Base-by-base conservation (phyloP, 2,888 invertebrate genomes). In the Drosophila percnosoma region DNA sequence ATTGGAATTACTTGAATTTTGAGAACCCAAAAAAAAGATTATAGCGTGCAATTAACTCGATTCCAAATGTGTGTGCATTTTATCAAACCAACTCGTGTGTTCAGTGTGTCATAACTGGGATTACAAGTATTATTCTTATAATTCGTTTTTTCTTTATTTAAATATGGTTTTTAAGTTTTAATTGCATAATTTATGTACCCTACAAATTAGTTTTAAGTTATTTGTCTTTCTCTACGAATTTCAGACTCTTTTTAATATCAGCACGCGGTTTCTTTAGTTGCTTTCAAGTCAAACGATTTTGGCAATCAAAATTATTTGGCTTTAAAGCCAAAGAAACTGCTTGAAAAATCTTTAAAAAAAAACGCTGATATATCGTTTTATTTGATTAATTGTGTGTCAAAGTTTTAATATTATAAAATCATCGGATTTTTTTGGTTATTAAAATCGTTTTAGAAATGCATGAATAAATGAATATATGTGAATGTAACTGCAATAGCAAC, bases 361-460 rank as follows among this genome's bases (percentile, higher is more conserved):
- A 29, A 1, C 15, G 68, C 84, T 83, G 85, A 82, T 82, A 15
- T 67, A 62, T 45, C 53, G 8, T 55, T 68, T 45, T 31, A 34
- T 68, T 78, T 62, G 75, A 68, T 80, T 70, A 73, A 64, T 69
- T 74, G 80, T 83, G 91, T 91, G 91, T 91, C 91, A 91, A 92
- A 90, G 91, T 92, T 91, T 91, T 92, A 91, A 91, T 91, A 91
- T 92, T 91, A 91, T 91, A 91, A 91, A 89, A 91, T 91, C 91
- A 91, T 91, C 91, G 83, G 85, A 91, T 82, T 87, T 89, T 83
- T 70, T 80, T 70, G 57, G 59, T 69, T 69, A 64, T 85, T 89
- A 90, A 85, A 85, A 85, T 85, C 85, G 71, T 87, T 87, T 89
- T 87, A 87, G 87, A 87, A 87, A 87, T 90, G 87, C 87, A 84